A percentile compares a stretch with the other conserved stretches of the same genome.
phyloP scores from a whole-genome alignment of 2,888 invertebrate species.

The Drosophila diplacantha region DNA sequence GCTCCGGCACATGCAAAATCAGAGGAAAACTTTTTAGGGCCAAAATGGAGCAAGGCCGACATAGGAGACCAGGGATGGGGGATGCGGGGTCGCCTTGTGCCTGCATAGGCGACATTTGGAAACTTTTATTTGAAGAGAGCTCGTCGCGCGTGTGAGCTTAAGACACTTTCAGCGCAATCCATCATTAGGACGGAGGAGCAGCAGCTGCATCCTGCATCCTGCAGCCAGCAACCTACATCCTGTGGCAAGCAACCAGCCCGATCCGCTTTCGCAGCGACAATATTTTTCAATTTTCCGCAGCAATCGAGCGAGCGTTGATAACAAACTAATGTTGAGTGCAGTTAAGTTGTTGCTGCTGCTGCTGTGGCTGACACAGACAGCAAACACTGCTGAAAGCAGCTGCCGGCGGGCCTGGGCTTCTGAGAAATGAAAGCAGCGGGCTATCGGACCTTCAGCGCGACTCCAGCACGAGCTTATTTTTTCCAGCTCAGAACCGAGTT shows the following conservation, averaged over 20 bases:
- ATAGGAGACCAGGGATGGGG: background rate
- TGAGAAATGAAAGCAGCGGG: slow-evolving; percentile 31
- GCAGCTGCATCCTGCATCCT: slow-evolving; percentile 12
- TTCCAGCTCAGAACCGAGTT: slow-evolving; percentile 2
- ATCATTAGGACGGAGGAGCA: slow-evolving; percentile 50
- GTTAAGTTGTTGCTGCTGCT: slow-evolving; percentile 30
- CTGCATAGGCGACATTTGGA: slow-evolving; percentile 59
- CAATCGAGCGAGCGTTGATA: slow-evolving; percentile 72
- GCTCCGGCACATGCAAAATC: slow-evolving; percentile 54
- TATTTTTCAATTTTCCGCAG: slow-evolving; percentile 71
- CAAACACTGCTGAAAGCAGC: slow-evolving; percentile 24
- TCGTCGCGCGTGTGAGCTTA: slow-evolving; percentile 50
- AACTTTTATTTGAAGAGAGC: slow-evolving; percentile 52
- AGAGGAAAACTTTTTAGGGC: slow-evolving; percentile 62
- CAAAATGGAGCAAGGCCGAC: slow-evolving; percentile 41
- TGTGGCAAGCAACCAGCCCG: slow-evolving; percentile 30
- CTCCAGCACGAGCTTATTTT: slow-evolving; percentile 14
- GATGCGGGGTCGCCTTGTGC: slow-evolving; percentile 12
- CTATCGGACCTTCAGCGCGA: slow-evolving; percentile 18
- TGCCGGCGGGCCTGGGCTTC: slow-evolving; percentile 14
- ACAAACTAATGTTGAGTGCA: slow-evolving; percentile 65
- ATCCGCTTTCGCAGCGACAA: slow-evolving; percentile 55
- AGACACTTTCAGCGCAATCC: slow-evolving; percentile 62
- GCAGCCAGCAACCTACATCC: slow-evolving; percentile 27
- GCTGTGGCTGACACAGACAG: slow-evolving; percentile 36